Evolutionary conservation across 2,888 invertebrate genomes (phyloP).

Genomic region (Phaonia tiefii): DNA sequence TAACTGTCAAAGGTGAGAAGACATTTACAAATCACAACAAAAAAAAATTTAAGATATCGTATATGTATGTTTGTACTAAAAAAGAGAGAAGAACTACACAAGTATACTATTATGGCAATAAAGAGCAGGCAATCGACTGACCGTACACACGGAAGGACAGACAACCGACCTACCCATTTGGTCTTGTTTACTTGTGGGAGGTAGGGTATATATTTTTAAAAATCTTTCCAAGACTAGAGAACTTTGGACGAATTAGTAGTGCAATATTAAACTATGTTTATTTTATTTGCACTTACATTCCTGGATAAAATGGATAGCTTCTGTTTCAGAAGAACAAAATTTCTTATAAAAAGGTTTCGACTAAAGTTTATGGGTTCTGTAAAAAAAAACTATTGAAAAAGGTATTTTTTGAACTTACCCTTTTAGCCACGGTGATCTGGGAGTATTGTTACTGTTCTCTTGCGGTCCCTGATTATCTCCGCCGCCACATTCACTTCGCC

Average conservation of each 20-base stretch:
- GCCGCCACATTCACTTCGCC: constrained; percentile 68
- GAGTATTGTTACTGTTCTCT: constrained; percentile 34
- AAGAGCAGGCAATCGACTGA: not conserved
- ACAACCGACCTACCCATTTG: not conserved
- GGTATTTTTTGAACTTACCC: constrained; percentile 48
- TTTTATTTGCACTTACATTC: not conserved
- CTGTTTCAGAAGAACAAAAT: too few species aligned
- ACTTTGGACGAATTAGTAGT: not conserved
- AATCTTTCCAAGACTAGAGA: not conserved
- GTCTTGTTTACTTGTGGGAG: too few species aligned
- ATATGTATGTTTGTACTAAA: not conserved
- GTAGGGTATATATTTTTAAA: too few species aligned
- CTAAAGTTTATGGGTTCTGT: too few species aligned
- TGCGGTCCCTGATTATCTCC: constrained; percentile 54
- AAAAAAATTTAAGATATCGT: constrained; percentile 10
- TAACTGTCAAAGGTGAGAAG: constrained; percentile 43
- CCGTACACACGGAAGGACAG: not conserved
- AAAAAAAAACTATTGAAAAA: too few species aligned
- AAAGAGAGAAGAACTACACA: constrained; percentile 10
- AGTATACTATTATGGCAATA: not conserved
- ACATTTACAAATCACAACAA: constrained; percentile 50
- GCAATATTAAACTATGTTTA: not conserved
- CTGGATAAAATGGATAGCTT: not conserved
- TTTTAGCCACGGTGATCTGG: constrained; percentile 51
- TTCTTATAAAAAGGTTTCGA: too few species aligned